These are phyloP conservation scores for Anguilla pacifica DNA, from an alignment of 2,797 vertebrate species.

Conservation along the genomic window DNA sequence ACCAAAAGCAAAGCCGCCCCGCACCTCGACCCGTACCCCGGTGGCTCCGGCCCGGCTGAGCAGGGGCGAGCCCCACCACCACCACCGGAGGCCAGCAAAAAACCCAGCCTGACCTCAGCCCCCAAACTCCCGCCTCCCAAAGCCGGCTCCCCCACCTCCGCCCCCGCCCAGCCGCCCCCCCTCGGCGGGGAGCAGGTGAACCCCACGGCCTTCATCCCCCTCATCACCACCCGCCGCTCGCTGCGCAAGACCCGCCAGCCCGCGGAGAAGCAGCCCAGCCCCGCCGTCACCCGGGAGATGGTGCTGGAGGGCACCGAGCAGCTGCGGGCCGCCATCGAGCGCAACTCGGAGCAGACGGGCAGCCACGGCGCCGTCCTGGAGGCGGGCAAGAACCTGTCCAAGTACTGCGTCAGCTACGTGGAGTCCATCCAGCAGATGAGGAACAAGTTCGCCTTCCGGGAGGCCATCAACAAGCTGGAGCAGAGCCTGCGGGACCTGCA, in stretches of 20 bases:
- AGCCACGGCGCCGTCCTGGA: conserved; percentile 94
- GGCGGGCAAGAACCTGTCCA: conserved; percentile 95
- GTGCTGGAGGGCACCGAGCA: conserved; percentile 87
- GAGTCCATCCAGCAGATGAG: conserved; percentile 99
- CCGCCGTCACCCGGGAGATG: conserved; percentile 87
- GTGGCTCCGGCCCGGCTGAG: conserved; percentile 66
- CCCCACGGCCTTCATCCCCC: conserved; percentile 86
- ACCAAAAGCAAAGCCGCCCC: conserved; percentile 70
- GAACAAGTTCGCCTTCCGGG: conserved; percentile 96
- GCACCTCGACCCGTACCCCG: conserved; percentile 63
- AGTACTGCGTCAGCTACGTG: conserved; percentile 91
- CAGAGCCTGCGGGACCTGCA: conserved; percentile 91
- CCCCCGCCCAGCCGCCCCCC: conserved; percentile 31
- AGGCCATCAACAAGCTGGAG: conserved; percentile 98
- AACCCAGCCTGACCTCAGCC: conserved; percentile 68
- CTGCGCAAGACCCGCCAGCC: conserved; percentile 91
- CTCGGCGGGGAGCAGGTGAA: conserved; percentile 61
- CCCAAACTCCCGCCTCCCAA: conserved; percentile 81
- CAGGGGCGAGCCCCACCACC: conserved; percentile 57
- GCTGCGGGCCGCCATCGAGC: conserved; percentile 85
- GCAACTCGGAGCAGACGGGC: conserved; percentile 90
- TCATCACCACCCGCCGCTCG: conserved; percentile 87
- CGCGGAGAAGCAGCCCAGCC: conserved; percentile 83
- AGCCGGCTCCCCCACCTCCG: conserved; percentile 57
- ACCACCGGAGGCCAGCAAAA: conserved; percentile 70